Conservation (phyloP, 1,140 invertebrate genomes). For the Cyrtorhinus lividipennis region DNA sequence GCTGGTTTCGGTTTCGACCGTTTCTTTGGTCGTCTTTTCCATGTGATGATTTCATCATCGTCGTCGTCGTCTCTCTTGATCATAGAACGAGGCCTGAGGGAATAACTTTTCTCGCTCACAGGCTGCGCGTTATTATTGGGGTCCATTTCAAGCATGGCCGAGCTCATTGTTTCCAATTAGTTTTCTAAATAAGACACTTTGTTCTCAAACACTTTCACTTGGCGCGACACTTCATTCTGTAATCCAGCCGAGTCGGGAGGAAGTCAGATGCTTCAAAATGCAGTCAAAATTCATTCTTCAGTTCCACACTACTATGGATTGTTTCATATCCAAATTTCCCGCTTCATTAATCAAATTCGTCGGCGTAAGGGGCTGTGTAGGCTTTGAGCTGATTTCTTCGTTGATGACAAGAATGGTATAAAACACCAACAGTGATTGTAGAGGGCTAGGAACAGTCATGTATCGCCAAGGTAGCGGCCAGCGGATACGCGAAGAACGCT, state of each 20-base stretch:
- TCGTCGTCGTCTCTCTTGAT: conserved; percentile 22
- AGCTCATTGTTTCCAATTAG: not conserved
- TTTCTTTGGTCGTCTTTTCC: conserved; percentile 23
- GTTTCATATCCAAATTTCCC: not conserved
- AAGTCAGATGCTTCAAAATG: not conserved
- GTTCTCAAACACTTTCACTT: not conserved
- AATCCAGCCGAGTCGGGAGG: not conserved
- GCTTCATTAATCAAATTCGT: no score
- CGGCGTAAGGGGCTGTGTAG: no score
- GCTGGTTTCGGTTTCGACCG: conserved; percentile 55
- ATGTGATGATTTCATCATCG: conserved; percentile 19
- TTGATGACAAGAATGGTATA: no score
- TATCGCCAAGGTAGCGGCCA: no score
- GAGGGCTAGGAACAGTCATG: no score
- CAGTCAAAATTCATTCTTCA: conserved; percentile 3
- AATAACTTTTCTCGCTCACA: conserved; percentile 24
- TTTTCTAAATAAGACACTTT: not conserved
- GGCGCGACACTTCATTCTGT: not conserved
- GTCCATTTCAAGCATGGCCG: conserved; percentile 17
- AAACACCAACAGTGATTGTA: no score
- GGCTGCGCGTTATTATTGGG: conserved; percentile 24
- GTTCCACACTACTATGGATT: not conserved
- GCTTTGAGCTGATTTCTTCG: no score
- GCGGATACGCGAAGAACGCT: no score
- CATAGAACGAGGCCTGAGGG: conserved; percentile 23